Evolutionary conservation across 2,797 vertebrate genomes (phyloP).

Genomic region (Pseudochirops cupreus): DNA sequence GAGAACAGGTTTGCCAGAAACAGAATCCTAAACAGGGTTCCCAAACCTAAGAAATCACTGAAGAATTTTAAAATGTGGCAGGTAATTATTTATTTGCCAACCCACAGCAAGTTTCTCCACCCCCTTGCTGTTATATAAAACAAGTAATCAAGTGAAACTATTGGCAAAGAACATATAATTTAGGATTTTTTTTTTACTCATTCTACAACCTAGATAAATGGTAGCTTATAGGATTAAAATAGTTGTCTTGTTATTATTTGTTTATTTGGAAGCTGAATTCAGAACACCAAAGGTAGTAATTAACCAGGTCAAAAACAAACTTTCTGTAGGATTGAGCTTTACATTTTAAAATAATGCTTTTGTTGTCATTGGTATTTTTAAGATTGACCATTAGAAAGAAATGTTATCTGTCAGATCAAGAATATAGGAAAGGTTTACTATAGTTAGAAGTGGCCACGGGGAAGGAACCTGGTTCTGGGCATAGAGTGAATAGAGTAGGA

Average conservation of each 20-base stretch:
- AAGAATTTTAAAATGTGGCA: slow-evolving; percentile 33
- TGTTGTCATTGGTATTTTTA: slow-evolving; percentile 56
- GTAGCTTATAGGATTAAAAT: slow-evolving; percentile 58
- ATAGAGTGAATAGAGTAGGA: neutral
- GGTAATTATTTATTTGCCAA: slow-evolving; percentile 54
- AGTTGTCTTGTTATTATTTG: slow-evolving; percentile 10
- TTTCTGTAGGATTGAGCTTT: slow-evolving; percentile 43
- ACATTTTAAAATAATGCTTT: slow-evolving; percentile 51
- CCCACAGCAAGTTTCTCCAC: neutral
- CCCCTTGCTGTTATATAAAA: neutral
- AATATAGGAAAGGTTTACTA: slow-evolving; percentile 43
- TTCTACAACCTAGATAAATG: slow-evolving; percentile 44
- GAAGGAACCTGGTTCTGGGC: neutral
- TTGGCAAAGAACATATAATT: slow-evolving; percentile 69
- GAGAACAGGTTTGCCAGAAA: neutral
- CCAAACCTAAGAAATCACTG: slow-evolving; percentile 19
- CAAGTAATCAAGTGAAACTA: slow-evolving; percentile 9
- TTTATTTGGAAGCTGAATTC: slow-evolving; percentile 59
- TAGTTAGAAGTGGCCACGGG: slow-evolving; percentile 17
- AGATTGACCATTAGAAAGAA: slow-evolving; percentile 51
- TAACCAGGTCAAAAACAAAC: slow-evolving; percentile 53
- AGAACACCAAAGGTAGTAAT: slow-evolving; percentile 48
- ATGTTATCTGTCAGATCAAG: slow-evolving; percentile 52
- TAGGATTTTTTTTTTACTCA: slow-evolving; percentile 60
- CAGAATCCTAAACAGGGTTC: neutral